Evolutionary conservation across 2,797 vertebrate species (phyloP).

Genomic region (Synanceia verrucosa): DNA sequence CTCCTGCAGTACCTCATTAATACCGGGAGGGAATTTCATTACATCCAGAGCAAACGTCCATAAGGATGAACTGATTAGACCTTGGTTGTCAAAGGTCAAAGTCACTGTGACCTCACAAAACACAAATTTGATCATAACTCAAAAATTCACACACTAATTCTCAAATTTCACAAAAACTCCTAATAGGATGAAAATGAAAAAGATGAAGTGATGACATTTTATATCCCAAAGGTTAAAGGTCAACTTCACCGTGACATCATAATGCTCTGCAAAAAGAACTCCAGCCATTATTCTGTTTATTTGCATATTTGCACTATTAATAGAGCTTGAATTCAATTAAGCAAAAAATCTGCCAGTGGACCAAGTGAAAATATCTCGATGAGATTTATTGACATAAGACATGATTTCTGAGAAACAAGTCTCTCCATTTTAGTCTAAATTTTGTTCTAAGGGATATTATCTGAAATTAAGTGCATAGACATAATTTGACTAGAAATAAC

Average conservation of each 20-base stretch:
- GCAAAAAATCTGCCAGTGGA: too few species aligned
- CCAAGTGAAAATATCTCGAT: too few species aligned
- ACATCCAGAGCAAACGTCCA: not conserved
- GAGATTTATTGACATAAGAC: too few species aligned
- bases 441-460: too few species aligned
- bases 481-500: too few species aligned
- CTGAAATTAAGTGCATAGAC: too few species aligned
- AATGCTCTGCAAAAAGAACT: too few species aligned
- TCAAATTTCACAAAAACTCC: not conserved
- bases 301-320: too few species aligned
- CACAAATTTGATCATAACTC: not conserved
- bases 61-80: not conserved
- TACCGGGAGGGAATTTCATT: not conserved
- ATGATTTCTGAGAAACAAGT: too few species aligned
- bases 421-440: too few species aligned
- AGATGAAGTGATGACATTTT: not conserved
- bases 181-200: too few species aligned
- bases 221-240: not conserved
- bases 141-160: not conserved
- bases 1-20: not conserved
- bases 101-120: not conserved
- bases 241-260: not conserved
- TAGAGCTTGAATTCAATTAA: too few species aligned
- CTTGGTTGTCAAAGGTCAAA: not conserved
- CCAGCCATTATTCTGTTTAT: not conserved